Evolutionary conservation across 2,113 vertebrate genomes (phyloP).

Genomic region (Hipposideros armiger): DNA sequence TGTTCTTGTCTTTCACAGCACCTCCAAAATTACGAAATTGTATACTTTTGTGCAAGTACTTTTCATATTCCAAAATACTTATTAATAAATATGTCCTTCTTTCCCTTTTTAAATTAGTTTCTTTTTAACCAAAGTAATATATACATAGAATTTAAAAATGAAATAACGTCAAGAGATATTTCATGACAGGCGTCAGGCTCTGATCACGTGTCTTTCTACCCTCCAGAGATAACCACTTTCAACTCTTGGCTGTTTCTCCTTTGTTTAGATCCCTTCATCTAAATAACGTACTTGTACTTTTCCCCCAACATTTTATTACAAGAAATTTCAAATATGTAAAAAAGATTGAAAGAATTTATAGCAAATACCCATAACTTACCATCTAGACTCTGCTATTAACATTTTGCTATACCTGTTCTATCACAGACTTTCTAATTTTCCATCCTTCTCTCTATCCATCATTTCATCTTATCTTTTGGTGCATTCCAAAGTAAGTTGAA

Average conservation of each 20-base stretch:
- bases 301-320: background rate
- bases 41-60: background rate
- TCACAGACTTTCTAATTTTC: background rate
- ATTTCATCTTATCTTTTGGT: background rate
- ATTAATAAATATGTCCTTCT: background rate
- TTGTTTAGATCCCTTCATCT: background rate
- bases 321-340: constrained; percentile 5
- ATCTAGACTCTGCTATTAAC: background rate
- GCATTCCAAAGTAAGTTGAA: background rate
- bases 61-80: background rate
- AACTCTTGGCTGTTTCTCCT: background rate
- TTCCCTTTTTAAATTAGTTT: background rate
- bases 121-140: background rate
- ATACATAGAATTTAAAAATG: constrained; percentile 26
- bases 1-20: background rate
- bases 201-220: background rate
- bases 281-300: background rate
- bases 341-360: background rate
- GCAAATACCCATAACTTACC: background rate
- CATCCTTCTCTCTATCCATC: background rate
- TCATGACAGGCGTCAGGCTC: background rate
- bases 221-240: background rate
- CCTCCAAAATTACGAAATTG: background rate
- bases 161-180: constrained; percentile 5
- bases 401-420: background rate